Evolutionary conservation across 1,140 invertebrate genomes (phyloP), one percentile per base, ranked within the genome.

Genomic region (Scaptomyza hsui): DNA sequence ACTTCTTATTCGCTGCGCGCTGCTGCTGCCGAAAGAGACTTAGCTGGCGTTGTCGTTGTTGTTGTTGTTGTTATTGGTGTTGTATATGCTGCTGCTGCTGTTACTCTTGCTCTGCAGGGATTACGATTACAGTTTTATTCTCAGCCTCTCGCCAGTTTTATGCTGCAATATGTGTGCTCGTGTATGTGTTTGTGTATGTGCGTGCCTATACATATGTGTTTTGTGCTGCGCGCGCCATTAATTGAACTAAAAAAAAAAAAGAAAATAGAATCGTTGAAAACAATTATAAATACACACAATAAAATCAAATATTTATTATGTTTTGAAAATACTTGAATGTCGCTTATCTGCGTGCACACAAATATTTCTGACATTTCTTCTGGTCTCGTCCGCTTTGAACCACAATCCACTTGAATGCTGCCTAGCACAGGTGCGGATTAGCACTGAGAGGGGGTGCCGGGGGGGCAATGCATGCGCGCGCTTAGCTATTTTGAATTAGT

Each of bases 291-390:
- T 88, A 88, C 70, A 69, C 83, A 70, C 78, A 88, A 85, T 86
- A 86, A 88, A 86, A 72, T 67, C 55, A 78, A 64, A 78, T 72
- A 62, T 88, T 86, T 86, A 86, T 86, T 78, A 78, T 86, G 82
- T 86, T 86, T 86, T 77, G 82, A 86, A 86, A 86, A 78, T 88
- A 88, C 82, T 86, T 82, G 78, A 86, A 85, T 68, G 53, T 67
- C 63, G 47, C 60, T 29, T 45, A 62, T 13, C 52, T 60, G 19
- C 21, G 18, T 10, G 19, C 42, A 44, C 48, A 42, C 24, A 71
- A 70, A 80, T 37, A 37, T 60, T 69, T 70, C 61, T 72, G 55
- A 53, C 29, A 63, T 74, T 48, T 67, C 47, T 61, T 26, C 32
- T 53, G 49, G 44, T 64, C 12, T 64, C 29, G 21, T 39, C n/a